Conservation (phyloP, 2,888 invertebrate species). For the Cerceris rybyensis region DNA sequence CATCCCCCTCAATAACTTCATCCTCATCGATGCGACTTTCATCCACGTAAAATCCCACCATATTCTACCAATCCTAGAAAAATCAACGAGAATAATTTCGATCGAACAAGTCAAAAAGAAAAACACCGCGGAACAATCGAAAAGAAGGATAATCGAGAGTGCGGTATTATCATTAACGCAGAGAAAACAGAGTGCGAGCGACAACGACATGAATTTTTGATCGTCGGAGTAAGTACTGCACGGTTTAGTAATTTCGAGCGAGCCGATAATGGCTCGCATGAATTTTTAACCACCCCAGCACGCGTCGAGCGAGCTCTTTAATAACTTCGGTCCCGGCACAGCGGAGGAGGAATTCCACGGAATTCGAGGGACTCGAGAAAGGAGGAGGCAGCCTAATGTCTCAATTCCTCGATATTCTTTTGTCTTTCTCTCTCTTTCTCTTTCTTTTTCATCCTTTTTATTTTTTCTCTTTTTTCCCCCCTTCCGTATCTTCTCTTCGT, state of each 20-base stretch:
- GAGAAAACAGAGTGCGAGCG: slow-evolving; percentile 46
- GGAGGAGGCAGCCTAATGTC: not conserved
- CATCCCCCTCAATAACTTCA: no score
- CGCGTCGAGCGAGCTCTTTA: not conserved
- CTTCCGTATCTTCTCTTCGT: no score
- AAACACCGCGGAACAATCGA: no score
- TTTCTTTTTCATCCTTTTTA: not conserved
- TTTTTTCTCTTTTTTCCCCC: no score
- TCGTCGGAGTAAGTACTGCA: slow-evolving; percentile 36
- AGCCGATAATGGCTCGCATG: slow-evolving; percentile 18
- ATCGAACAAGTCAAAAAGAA: no score
- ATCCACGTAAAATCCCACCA: no score
- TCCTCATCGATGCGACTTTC: no score
- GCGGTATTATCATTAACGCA: slow-evolving; percentile 30
- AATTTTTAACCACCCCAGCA: slow-evolving; percentile 32
- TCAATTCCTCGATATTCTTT: slow-evolving; percentile 2
- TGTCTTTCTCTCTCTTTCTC: not conserved
- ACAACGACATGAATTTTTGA: slow-evolving; percentile 49
- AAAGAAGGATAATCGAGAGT: not conserved
- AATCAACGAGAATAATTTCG: no score
- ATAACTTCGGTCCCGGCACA: not conserved
- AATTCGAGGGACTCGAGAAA: not conserved
- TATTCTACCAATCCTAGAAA: no score
- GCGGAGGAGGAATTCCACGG: not conserved
- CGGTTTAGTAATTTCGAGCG: slow-evolving; percentile 40